Conservation (phyloP, 2,888 invertebrate genomes). For the Nowickia ferox region DNA sequence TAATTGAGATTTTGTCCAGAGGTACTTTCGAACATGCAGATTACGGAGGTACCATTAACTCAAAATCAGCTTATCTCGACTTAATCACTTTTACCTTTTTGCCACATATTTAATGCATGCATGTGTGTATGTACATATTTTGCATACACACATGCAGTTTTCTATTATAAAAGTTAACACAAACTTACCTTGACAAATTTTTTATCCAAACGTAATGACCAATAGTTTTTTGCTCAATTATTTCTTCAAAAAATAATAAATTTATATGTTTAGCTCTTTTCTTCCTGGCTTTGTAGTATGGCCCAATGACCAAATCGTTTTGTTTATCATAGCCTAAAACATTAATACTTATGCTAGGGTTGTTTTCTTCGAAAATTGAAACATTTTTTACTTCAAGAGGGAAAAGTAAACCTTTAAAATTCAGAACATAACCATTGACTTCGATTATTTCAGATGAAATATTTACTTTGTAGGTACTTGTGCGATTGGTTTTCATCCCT, state of each 20-base stretch:
- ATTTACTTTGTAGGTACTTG: background rate
- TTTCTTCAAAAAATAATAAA: background rate
- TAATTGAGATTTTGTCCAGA: no score
- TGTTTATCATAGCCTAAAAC: constrained; percentile 38
- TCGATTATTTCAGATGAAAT: background rate
- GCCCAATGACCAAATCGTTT: constrained; percentile 8
- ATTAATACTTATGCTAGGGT: constrained; percentile 38
- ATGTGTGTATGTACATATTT: background rate
- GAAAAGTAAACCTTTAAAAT: constrained; percentile 23
- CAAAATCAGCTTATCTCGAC: no score
- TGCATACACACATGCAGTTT: background rate
- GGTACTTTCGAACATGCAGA: no score
- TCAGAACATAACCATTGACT: background rate
- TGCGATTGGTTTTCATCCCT: background rate
- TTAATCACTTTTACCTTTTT: no score
- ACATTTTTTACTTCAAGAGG: constrained; percentile 18
- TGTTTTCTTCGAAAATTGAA: constrained; percentile 29
- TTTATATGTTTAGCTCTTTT: background rate
- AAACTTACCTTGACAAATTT: constrained; percentile 26
- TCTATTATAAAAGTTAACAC: background rate
- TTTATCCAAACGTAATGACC: constrained; percentile 34
- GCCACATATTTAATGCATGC: no score
- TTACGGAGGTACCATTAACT: no score
- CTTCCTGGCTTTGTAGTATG: constrained; percentile 8
- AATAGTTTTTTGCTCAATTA: background rate